Conservation (phyloP, 2,113 vertebrate genomes). For the Geococcyx californianus region DNA sequence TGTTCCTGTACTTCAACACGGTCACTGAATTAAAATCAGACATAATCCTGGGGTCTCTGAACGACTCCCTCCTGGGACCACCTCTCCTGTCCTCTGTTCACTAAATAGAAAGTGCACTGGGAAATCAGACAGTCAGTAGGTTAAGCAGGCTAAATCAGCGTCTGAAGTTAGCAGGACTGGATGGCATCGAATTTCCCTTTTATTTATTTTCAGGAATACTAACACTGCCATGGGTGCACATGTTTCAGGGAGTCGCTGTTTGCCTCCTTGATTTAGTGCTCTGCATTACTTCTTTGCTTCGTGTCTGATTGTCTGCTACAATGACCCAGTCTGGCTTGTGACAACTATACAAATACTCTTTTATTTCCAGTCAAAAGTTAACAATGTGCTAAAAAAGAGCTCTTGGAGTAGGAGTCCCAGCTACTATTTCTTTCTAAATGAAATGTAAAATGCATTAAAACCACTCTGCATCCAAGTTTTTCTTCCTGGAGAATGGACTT, state of each 20-base stretch:
- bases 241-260: not conserved
- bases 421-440: not conserved
- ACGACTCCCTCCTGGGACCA: not conserved
- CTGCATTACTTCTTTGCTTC: not conserved
- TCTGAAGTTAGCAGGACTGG: not conserved
- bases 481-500: not conserved
- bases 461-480: not conserved
- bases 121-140: not conserved
- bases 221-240: not conserved
- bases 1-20: not conserved
- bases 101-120: not conserved
- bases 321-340: not conserved
- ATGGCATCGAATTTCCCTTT: not conserved
- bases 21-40: not conserved
- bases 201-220: not conserved
- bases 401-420: not conserved
- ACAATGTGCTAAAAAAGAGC: not conserved
- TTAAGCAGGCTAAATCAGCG: not conserved
- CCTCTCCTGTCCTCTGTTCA: not conserved
- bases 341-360: not conserved
- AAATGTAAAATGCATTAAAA: conserved; percentile 19
- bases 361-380: not conserved
- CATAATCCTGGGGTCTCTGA: not conserved
- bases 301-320: not conserved
- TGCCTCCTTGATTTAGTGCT: rapidly evolving